Conservation (phyloP, 2,888 invertebrate species). For the Scaptomyza caliginosa region DNA sequence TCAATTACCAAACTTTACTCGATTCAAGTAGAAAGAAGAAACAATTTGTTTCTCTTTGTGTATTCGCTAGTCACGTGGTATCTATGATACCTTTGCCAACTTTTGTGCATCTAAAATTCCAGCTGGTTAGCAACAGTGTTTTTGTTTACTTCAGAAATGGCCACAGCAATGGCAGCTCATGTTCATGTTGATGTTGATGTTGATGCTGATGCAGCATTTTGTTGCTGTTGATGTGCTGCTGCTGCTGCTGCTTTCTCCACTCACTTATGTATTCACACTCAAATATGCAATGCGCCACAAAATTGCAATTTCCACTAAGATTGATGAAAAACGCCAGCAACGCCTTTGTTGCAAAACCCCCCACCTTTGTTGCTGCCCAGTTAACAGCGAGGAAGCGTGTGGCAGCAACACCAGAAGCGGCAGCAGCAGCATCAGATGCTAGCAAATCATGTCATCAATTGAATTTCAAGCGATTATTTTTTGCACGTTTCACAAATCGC, state of each 20-base stretch:
- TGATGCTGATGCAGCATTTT: constrained; percentile 42
- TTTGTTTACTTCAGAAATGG: constrained; percentile 51
- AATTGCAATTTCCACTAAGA: constrained; percentile 79
- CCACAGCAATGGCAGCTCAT: constrained; percentile 44
- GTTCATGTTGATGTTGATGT: constrained; percentile 20
- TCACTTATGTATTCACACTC: constrained; percentile 73
- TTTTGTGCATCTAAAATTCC: not conserved
- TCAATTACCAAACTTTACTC: not conserved
- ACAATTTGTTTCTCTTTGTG: not conserved
- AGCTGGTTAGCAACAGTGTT: constrained; percentile 39
- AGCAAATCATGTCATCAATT: constrained; percentile 79
- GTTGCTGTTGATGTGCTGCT: constrained; percentile 13
- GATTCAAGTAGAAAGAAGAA: no score
- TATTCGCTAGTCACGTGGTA: not conserved
- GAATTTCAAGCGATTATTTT: constrained; percentile 77
- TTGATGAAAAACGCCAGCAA: constrained; percentile 72
- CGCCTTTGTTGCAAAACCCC: not conserved
- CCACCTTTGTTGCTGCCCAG: not conserved
- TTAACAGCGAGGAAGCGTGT: not conserved
- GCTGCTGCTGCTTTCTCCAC: constrained; percentile 29
- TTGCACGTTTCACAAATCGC: constrained; percentile 73
- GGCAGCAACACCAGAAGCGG: not conserved
- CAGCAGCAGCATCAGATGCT: constrained; percentile 42
- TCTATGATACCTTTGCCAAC: not conserved
- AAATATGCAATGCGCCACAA: constrained; percentile 75